A percentile compares a stretch with the other conserved stretches of the same genome.
phyloP scores from a whole-genome alignment of 2,888 invertebrate genomes.

The Limnephilus auricula region DNA sequence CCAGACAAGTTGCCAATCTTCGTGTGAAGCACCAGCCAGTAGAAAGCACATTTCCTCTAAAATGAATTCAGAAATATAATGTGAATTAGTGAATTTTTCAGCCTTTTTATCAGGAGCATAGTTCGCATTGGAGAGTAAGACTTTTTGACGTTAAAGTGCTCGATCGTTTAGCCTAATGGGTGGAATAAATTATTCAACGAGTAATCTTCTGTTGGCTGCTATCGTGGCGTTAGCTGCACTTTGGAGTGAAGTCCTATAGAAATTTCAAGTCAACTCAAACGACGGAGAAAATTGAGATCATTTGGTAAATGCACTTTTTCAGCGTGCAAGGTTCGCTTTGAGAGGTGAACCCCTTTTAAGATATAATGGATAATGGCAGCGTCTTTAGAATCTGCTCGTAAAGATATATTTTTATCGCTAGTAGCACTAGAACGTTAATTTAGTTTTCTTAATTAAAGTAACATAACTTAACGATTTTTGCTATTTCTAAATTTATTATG shows the following conservation, averaged over 20 bases:
- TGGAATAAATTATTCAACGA: constrained; percentile 33
- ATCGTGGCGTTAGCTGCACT: background rate
- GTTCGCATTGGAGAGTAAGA: constrained; percentile 1
- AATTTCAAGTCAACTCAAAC: constrained; percentile 12
- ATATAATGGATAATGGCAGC: too few relatives aligned
- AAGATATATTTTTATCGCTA: background rate
- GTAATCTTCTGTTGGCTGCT: constrained; percentile 9
- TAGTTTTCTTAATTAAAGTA: too few relatives aligned
- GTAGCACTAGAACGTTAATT: background rate
- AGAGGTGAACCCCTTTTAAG: background rate
- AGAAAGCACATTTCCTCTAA: background rate
- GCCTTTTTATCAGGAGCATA: background rate
- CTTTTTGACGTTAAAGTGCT: constrained; percentile 32
- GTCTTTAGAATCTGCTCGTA: too few relatives aligned
- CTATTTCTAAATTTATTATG: too few relatives aligned
- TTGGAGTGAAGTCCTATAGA: background rate
- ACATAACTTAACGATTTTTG: too few relatives aligned
- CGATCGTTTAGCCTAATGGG: constrained; percentile 43
- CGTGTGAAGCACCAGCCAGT: background rate
- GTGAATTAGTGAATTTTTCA: constrained; percentile 6
- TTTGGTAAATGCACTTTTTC: constrained; percentile 25
- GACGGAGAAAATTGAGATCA: constrained; percentile 37
- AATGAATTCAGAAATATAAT: background rate
- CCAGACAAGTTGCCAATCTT: background rate
- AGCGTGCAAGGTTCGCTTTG: background rate